A percentile compares a stretch with the other conserved stretches of the same genome.
phyloP scores from a whole-genome alignment of 2,888 invertebrate species.

The Drosophila subquinaria region DNA sequence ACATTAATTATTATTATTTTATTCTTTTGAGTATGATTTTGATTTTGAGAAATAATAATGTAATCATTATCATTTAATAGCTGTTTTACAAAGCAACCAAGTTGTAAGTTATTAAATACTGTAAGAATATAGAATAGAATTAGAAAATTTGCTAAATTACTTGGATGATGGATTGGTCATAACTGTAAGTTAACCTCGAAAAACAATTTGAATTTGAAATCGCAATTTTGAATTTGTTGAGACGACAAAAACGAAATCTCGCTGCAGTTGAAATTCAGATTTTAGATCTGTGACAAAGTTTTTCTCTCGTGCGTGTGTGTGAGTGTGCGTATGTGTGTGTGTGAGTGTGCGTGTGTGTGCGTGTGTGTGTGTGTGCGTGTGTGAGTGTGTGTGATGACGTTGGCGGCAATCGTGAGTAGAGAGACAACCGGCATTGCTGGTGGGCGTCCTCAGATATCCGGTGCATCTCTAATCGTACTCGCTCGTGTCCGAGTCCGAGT shows the following conservation, averaged over 20 bases:
- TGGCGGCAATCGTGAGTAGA: constrained; percentile 14
- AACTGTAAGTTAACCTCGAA: constrained; percentile 4
- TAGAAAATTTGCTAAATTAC: not conserved
- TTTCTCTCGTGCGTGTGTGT: not conserved
- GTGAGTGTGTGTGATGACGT: constrained; percentile 11
- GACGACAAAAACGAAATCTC: not conserved
- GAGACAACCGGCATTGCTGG: constrained; percentile 30
- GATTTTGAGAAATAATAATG: too few relatives aligned
- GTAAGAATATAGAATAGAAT: not conserved
- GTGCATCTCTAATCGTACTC: not conserved
- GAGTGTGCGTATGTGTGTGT: not conserved
- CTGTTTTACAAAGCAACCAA: too few relatives aligned
- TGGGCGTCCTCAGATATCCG: constrained; percentile 52
- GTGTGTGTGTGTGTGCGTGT: not conserved
- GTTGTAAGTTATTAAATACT: too few relatives aligned
- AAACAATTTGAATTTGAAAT: constrained; percentile 12
- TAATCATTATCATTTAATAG: too few relatives aligned
- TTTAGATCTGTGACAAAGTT: constrained; percentile 9
- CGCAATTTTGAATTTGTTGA: constrained; percentile 9
- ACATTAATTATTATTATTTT: too few relatives aligned
- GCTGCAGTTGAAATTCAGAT: constrained; percentile 20
- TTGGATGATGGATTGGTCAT: not conserved
- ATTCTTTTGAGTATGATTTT: too few relatives aligned
- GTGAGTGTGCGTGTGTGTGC: not conserved
- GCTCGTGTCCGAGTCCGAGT: not conserved